Base-by-base conservation (phyloP, 2,888 invertebrate genomes). In the Vesta saturnalis region DNA sequence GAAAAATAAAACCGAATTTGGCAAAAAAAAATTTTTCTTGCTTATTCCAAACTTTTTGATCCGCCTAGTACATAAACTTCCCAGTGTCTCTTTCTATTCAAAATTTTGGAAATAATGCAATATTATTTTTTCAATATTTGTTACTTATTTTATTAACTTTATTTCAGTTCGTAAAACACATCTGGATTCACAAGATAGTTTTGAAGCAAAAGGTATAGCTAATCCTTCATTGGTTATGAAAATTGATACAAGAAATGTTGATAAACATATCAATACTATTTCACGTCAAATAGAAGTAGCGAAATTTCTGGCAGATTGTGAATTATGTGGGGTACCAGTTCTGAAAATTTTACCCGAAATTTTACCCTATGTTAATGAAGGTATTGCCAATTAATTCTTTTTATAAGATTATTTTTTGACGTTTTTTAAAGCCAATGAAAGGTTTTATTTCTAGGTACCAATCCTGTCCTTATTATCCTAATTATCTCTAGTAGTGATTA, bases 261-360 rank as follows among this genome's bases (percentile, higher is more conserved):
- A 91, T 80, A 91, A 90, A 73, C 90, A 95, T 73, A 91, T 95
- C 74, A 91, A 90, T 64, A 93, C 93, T 0, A 91, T 96, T 72
- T 87, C 89, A 3, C 85, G 92, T n/a, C 96, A 96, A 82, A 89
- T 92, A 75, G 94, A 96, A 76, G 87, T 95, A 0, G 90, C 91
- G 0, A 91, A 92, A 75, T 94, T 90, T 80, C 82, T 94, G 16
- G 86, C 89, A 0, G 85, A 86, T 1, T 90, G 90, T 71, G 93
- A 94, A 80, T 83, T 83, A 10, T 85, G 82, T 60, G 88, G 86
- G 0, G 78, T 85, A 0, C 81, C 87, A 1, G 86, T 85, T 10
- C 72, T 82, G 64, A 71, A 78, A 60, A 67, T 81, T 56, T 72
- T 83, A 22, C 64, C 74, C 1, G 77, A 80, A 54, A 78, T 82